Conservation (phyloP, 2,113 vertebrate genomes). For the Theristicus caerulescens region DNA sequence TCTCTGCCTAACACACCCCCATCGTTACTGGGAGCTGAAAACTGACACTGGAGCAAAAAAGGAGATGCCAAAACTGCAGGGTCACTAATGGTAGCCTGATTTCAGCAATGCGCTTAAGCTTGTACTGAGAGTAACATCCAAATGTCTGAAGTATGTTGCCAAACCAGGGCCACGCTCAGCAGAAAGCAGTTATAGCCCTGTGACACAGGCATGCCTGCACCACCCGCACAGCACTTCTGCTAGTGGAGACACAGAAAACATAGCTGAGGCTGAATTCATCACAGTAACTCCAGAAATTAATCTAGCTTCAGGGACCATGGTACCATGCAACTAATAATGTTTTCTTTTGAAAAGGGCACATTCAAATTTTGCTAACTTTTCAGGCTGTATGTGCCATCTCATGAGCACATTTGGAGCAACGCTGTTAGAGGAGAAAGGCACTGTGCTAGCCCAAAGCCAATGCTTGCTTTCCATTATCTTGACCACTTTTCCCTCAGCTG, state of each 20-base stretch:
- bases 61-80: not conserved
- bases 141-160: not conserved
- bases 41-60: not conserved
- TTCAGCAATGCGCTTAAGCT: not conserved
- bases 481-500: not conserved
- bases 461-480: not conserved
- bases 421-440: not conserved
- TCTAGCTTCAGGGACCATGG: not conserved
- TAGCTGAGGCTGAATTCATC: not conserved
- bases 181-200: not conserved
- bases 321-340: not conserved
- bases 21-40: not conserved
- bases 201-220: not conserved
- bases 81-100: not conserved
- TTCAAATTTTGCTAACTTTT: not conserved
- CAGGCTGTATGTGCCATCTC: not conserved
- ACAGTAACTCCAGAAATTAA: not conserved
- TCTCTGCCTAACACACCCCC: not conserved
- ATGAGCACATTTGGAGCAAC: not conserved
- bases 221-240: fast-evolving
- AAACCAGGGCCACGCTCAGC: not conserved
- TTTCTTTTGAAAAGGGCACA: not conserved
- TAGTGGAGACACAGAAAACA: not conserved
- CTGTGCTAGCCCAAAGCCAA: not conserved
- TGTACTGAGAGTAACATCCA: fast-evolving